phyloP scores from a whole-genome alignment of 2,888 invertebrate genomes.

The Gandaritis pyraliata region DNA sequence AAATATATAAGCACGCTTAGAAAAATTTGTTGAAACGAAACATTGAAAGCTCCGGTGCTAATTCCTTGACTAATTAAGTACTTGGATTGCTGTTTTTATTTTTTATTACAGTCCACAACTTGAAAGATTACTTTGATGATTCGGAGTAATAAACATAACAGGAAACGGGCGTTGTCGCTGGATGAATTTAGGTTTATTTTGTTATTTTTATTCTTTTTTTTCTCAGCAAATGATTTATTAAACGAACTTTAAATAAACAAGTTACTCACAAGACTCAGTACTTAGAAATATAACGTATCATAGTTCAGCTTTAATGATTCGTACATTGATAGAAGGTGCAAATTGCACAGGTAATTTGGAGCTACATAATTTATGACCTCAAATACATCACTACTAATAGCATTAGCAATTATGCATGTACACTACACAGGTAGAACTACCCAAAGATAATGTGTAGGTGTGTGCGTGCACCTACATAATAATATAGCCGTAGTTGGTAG shows the following conservation, averaged over 20 bases:
- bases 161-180: not conserved
- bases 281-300: too few relatives aligned
- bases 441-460: constrained; percentile 6
- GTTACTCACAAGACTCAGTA: too few relatives aligned
- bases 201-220: too few relatives aligned
- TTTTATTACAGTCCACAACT: constrained; percentile 26
- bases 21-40: constrained; percentile 46
- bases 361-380: constrained; percentile 18
- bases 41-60: constrained; percentile 34
- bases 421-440: constrained; percentile 7
- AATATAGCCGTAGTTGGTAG: too few relatives aligned
- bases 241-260: too few relatives aligned
- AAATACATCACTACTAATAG: constrained; percentile 24
- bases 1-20: constrained; percentile 47
- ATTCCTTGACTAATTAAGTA: constrained; percentile 33
- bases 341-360: constrained; percentile 9
- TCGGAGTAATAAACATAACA: constrained; percentile 23
- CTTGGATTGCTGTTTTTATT: constrained; percentile 25
- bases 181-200: too few relatives aligned
- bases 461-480: too few relatives aligned
- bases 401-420: constrained; percentile 25
- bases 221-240: too few relatives aligned
- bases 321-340: not conserved
- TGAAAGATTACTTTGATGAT: constrained; percentile 27
- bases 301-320: not conserved